Conservation (phyloP, 1,140 invertebrate genomes). For the Pogonomyrmex barbatus region DNA sequence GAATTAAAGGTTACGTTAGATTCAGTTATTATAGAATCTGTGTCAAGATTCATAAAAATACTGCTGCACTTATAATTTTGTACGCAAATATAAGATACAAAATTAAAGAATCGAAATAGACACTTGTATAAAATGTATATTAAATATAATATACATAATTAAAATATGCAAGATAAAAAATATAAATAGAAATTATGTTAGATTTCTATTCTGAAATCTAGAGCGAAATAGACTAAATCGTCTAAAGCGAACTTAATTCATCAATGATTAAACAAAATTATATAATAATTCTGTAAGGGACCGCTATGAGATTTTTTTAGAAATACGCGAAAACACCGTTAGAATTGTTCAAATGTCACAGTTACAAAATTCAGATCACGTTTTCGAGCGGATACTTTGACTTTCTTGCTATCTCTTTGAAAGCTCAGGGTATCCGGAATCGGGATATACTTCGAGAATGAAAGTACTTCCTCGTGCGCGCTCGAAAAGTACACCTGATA, state of each 20-base stretch:
- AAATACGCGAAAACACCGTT: constrained; percentile 23
- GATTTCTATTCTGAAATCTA: not conserved
- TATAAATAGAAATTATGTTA: not conserved
- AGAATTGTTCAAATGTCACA: constrained; percentile 37
- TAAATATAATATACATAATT: too few relatives aligned
- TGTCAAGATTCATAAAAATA: not conserved
- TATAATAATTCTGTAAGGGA: not conserved
- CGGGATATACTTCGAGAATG: constrained; percentile 55
- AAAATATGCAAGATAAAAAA: not conserved
- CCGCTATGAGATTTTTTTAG: not conserved
- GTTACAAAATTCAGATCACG: constrained; percentile 43
- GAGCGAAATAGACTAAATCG: not conserved
- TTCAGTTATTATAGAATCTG: not conserved
- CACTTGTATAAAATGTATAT: not conserved
- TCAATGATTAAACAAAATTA: not conserved
- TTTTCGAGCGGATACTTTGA: constrained; percentile 55
- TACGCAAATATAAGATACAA: not conserved
- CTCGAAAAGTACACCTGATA: constrained; percentile 58
- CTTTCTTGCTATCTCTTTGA: constrained; percentile 59
- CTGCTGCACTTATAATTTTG: not conserved
- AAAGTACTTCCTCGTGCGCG: constrained; percentile 61
- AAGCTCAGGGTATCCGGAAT: constrained; percentile 49
- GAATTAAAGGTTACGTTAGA: not conserved
- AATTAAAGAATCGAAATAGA: not conserved
- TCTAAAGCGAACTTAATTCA: not conserved